Conservation (phyloP, 2,113 vertebrate genomes). For the Furnarius figulus region DNA sequence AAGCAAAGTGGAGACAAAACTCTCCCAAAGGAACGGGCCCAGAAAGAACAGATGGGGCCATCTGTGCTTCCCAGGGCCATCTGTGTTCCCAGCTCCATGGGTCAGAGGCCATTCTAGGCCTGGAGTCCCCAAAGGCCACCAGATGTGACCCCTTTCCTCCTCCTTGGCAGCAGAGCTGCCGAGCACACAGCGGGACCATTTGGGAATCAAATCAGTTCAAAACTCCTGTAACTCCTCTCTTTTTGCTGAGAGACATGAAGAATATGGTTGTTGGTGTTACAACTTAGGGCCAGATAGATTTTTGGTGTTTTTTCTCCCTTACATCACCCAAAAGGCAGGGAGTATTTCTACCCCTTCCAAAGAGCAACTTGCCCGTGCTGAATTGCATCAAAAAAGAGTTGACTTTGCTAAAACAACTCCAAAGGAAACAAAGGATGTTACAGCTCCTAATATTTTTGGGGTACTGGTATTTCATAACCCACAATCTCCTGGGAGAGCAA, state of each 20-base stretch:
- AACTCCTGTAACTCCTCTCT: not conserved
- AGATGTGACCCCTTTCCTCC: not conserved
- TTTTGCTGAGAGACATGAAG: not conserved
- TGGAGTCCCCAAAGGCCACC: not conserved
- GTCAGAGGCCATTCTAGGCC: not conserved
- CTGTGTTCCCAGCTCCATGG: not conserved
- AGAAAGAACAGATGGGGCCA: not conserved
- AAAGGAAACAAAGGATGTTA: not conserved
- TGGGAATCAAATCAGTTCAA: not conserved
- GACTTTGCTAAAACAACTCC: not conserved
- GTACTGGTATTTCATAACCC: not conserved
- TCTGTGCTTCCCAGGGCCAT: not conserved
- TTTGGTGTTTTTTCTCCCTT: not conserved
- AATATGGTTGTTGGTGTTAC: too few relatives aligned
- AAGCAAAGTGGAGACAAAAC: not conserved
- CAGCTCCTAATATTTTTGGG: not conserved
- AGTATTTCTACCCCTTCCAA: not conserved
- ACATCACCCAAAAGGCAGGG: not conserved
- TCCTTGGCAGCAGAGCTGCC: not conserved
- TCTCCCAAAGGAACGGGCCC: not conserved
- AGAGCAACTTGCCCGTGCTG: not conserved
- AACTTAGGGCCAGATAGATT: not conserved
- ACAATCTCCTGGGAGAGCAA: not conserved
- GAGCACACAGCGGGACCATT: rapidly evolving
- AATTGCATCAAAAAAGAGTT: not conserved